Conservation (phyloP, 2,888 invertebrate species). For the Heliconius hortense region DNA sequence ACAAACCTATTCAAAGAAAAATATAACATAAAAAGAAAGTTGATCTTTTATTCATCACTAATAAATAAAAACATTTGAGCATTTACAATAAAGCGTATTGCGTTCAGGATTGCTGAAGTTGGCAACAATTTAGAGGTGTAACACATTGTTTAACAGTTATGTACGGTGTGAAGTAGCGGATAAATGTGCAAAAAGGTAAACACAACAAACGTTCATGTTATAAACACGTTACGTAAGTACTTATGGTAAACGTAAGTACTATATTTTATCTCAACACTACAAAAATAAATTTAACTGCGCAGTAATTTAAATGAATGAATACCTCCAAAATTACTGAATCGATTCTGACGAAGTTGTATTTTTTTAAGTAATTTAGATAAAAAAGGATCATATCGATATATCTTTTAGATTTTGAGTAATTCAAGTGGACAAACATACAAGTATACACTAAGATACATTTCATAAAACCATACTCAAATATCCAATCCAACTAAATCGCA, state of each 20-base stretch:
- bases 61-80: background rate
- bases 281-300: background rate
- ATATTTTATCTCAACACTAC: background rate
- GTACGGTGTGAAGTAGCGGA: conserved; percentile 56
- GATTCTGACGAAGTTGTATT: too few relatives aligned
- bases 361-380: too few relatives aligned
- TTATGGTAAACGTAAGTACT: background rate
- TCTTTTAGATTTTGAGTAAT: too few relatives aligned
- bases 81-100: background rate
- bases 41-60: background rate
- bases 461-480: background rate
- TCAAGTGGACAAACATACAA: too few relatives aligned
- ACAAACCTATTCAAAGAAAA: background rate
- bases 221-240: conserved; percentile 7
- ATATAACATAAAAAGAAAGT: background rate
- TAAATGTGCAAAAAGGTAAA: conserved; percentile 50
- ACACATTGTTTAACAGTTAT: conserved; percentile 55
- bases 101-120: conserved; percentile 7
- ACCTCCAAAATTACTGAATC: too few relatives aligned
- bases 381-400: too few relatives aligned
- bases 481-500: too few relatives aligned
- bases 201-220: conserved; percentile 42
- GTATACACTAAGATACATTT: too few relatives aligned
- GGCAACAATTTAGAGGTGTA: conserved; percentile 48
- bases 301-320: too few relatives aligned